These are phyloP conservation scores for Atherinomorus stipes DNA, from an alignment of 2,113 vertebrate species.

Conservation along the genomic window DNA sequence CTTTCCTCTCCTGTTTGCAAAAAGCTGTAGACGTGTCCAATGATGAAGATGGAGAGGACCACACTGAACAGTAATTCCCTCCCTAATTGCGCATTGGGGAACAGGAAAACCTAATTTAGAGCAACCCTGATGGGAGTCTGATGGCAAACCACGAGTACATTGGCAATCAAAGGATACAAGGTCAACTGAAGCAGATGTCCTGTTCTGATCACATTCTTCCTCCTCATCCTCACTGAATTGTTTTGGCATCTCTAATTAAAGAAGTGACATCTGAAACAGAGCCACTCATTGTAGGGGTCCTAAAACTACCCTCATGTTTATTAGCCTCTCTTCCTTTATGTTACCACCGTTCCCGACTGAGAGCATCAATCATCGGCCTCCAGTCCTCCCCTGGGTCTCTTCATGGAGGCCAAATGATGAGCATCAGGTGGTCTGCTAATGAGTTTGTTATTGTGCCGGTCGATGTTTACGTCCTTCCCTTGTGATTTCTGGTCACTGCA, in stretches of 20 bases:
- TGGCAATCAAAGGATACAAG: too few relatives aligned
- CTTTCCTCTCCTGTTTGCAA: too few relatives aligned
- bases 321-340: too few relatives aligned
- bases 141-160: too few relatives aligned
- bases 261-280: constrained; percentile 43
- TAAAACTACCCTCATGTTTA: neutral
- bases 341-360: neutral
- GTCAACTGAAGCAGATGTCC: too few relatives aligned
- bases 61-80: too few relatives aligned
- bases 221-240: neutral
- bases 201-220: neutral
- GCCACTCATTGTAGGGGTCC: neutral
- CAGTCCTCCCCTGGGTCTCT: neutral
- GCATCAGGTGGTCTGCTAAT: constrained; percentile 30
- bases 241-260: constrained; percentile 43
- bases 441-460: constrained; percentile 35
- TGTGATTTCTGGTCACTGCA: constrained; percentile 23
- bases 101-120: too few relatives aligned
- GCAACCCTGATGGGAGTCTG: too few relatives aligned
- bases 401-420: neutral
- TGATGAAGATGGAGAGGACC: too few relatives aligned
- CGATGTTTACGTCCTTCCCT: constrained; percentile 15
- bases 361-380: constrained; percentile 9
- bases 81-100: too few relatives aligned
- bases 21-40: too few relatives aligned